Percentiles rank a stretch among this genome's conserved stretches.
Evolutionary conservation across 2,113 vertebrate genomes (phyloP).

Genomic region (Chaetodon auriga): DNA sequence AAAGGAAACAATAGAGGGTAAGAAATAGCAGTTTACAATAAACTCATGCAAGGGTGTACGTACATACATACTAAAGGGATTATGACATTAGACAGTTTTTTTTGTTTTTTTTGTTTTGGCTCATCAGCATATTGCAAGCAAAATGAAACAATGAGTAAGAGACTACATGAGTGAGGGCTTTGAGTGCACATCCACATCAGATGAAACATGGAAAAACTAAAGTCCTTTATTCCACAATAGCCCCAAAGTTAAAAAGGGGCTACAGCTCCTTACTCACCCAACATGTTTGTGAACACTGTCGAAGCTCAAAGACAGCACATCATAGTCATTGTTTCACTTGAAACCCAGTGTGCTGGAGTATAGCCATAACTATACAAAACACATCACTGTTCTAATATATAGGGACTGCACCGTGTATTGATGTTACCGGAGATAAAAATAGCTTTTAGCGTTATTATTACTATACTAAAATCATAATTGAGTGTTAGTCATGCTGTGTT

Average conservation of each 20-base stretch:
- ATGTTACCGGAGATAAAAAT: conserved; percentile 38
- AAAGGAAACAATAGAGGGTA: background rate
- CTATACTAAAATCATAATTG: conserved; percentile 38
- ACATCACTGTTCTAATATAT: conserved; percentile 7
- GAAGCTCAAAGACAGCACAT: background rate
- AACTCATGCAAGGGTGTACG: background rate
- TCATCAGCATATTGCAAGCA: background rate
- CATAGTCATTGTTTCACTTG: conserved; percentile 14
- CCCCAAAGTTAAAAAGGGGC: background rate
- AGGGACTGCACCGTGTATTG: background rate
- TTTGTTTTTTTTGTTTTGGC: background rate
- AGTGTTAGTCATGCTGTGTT: conserved; percentile 49
- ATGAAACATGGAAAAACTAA: background rate
- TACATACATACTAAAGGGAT: background rate
- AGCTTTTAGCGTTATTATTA: conserved; percentile 52
- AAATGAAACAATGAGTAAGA: background rate
- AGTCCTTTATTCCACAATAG: background rate
- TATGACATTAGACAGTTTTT: no score
- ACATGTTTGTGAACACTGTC: background rate
- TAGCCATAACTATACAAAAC: conserved; percentile 24
- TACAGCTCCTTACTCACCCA: background rate
- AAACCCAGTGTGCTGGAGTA: background rate
- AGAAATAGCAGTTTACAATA: background rate
- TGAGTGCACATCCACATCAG: conserved; percentile 4
- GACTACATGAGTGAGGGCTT: background rate